Evolutionary conservation across 2,113 vertebrate species (phyloP), one percentile per base, ranked within the genome.

Genomic region (Syngnathus typhle): DNA sequence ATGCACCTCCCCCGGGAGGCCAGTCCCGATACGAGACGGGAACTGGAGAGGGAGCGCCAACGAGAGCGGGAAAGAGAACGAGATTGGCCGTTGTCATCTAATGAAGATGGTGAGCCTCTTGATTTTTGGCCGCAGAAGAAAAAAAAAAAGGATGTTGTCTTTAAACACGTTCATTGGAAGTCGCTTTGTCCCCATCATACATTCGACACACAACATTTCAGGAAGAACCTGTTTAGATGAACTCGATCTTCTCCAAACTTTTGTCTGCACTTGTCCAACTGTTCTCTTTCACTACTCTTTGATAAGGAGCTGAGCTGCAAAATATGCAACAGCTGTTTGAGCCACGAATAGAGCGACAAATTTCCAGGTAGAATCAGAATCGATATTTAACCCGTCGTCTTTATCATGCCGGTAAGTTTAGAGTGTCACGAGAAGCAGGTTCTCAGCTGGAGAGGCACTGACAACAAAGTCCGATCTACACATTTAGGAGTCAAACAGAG

Each of bases 1-100:
- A 88, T 99, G 92, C 97, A 99, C 75, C 93, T 98, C 68, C 95
- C 92, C 1, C 92, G 94, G 71, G 93, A 91, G 16, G 89, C 93
- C 6, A 89, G 93, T 8, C 93, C 94, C 19, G 94, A 98, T 8
- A 83, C 77, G 5, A 89, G 86, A 0, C 85, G 84, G 0, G 89
- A 91, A 10, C 75, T 82, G 16, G 90, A 92, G 46, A 58, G 90
- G 32, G 87, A 87, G 4, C 3, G 84, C 7, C 88, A 89, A 1
- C 7, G 87, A 1, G 88, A 89, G 18, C 46, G 86, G 5, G 73
- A 75, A 15, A 16, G 88, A 65, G 83, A 84, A 19, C 64, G 75
- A 77, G 90, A 92, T 21, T 74, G 75, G 16, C 79, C 80, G 0
- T 59, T 85, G 41, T 89, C 88, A n/a, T 85, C 85, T 21, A 89